A percentile compares a stretch with the other conserved stretches of the same genome.
Evolutionary conservation across 2,888 invertebrate species (phyloP).

Genomic region (Trissolcus japonicus): DNA sequence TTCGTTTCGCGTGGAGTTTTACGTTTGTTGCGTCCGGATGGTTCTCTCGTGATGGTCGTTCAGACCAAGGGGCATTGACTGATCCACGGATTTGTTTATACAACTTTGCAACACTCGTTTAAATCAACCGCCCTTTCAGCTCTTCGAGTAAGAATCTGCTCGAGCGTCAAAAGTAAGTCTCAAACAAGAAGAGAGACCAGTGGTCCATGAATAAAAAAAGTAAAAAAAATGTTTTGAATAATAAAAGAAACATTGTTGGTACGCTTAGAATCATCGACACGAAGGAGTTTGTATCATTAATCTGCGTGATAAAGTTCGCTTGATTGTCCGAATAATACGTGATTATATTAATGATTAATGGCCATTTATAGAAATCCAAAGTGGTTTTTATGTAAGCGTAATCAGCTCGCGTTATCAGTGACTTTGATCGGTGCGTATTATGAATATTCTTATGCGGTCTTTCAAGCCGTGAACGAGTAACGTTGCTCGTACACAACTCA

Average conservation of each 20-base stretch:
- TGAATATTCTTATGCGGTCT: slow-evolving; percentile 38
- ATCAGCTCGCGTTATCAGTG: slow-evolving; percentile 24
- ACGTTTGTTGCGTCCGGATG: slow-evolving; percentile 28
- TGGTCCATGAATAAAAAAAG: no score
- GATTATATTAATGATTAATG: background rate
- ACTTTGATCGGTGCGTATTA: slow-evolving; percentile 27
- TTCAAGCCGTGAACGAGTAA: slow-evolving; percentile 25
- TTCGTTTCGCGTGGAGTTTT: slow-evolving; percentile 37
- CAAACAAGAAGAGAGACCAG: background rate
- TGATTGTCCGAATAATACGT: no score
- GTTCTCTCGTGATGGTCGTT: slow-evolving; percentile 24
- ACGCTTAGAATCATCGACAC: background rate
- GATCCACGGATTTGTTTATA: slow-evolving; percentile 21
- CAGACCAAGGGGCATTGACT: slow-evolving; percentile 22
- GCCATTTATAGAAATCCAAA: background rate
- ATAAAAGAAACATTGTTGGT: no score
- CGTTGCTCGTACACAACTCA: slow-evolving; percentile 28
- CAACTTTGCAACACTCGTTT: background rate
- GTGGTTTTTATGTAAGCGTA: slow-evolving; percentile 15
- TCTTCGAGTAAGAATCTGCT: slow-evolving; percentile 40
- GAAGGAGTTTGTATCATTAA: no score
- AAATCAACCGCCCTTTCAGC: slow-evolving; percentile 14
- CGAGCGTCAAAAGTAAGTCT: slow-evolving; percentile 41
- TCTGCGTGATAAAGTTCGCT: no score
- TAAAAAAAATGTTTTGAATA: no score